Conservation (phyloP, 2,888 invertebrate genomes). For the Eubasilissa splendida region DNA sequence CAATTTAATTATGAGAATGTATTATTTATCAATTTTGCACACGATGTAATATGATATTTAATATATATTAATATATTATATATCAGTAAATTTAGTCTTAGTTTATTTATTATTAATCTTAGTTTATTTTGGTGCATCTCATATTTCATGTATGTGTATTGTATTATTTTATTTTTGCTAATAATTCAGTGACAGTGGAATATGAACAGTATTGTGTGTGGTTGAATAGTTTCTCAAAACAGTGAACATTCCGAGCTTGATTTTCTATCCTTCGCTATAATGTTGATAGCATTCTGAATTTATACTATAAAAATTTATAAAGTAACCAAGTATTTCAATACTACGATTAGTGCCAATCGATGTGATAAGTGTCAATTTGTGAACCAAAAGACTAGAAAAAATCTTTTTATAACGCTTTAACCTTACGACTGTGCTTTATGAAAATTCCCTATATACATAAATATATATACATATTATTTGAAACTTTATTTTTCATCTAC, state of each 20-base stretch:
- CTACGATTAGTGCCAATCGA: conserved; percentile 12
- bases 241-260: background rate
- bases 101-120: too few species aligned
- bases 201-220: too few species aligned
- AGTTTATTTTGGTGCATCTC: too few species aligned
- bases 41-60: too few species aligned
- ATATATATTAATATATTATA: too few species aligned
- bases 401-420: conserved; percentile 19
- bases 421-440: conserved; percentile 32
- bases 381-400: conserved; percentile 23
- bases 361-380: conserved; percentile 44
- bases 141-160: too few species aligned
- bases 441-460: conserved; percentile 2
- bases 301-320: background rate
- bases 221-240: too few species aligned
- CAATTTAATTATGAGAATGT: too few species aligned
- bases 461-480: conserved; percentile 11
- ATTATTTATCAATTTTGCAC: too few species aligned
- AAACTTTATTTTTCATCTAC: conserved; percentile 1
- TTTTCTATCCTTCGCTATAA: background rate
- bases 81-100: too few species aligned
- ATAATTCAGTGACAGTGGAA: too few species aligned
- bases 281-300: background rate
- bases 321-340: background rate
- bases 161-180: too few species aligned